These are phyloP conservation scores for Hyperoodon ampullatus DNA, from an alignment of 2,113 vertebrate genomes.

Conservation along the genomic window DNA sequence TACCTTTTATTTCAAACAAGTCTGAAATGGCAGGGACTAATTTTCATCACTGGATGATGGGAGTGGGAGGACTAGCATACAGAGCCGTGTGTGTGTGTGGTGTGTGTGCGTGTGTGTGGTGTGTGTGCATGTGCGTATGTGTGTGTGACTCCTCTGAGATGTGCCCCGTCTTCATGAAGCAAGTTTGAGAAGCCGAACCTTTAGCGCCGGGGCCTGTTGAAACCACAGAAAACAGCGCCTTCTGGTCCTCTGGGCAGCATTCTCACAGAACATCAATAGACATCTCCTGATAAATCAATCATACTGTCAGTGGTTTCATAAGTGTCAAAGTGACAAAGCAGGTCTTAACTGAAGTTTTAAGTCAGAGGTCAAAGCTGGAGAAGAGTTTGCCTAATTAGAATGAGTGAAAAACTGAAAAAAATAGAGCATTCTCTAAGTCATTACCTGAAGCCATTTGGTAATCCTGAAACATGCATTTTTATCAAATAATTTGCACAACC, in stretches of 20 bases:
- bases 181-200: neutral
- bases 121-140: neutral
- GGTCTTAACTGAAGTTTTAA: conserved; percentile 69
- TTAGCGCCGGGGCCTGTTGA: too few relatives aligned
- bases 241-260: conserved; percentile 57
- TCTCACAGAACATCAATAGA: conserved; percentile 63
- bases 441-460: neutral
- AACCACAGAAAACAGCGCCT: conserved; percentile 65
- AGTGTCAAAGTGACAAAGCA: conserved; percentile 65
- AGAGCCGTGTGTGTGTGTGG: neutral
- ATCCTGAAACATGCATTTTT: neutral
- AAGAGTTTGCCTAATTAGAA: conserved; percentile 56
- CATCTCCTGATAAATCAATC: conserved; percentile 64
- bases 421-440: neutral
- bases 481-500: neutral
- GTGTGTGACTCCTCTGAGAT: neutral
- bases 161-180: accelerated
- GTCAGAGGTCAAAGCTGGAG: conserved; percentile 69
- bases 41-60: neutral
- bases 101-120: neutral
- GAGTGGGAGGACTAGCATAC: accelerated
- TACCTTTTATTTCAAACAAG: neutral
- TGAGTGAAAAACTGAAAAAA: conserved; percentile 29
- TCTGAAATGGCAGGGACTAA: neutral
- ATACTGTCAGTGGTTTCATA: conserved; percentile 54